Evolutionary conservation across 2,797 vertebrate species (phyloP).

Genomic region (Sebastes iracundus): DNA sequence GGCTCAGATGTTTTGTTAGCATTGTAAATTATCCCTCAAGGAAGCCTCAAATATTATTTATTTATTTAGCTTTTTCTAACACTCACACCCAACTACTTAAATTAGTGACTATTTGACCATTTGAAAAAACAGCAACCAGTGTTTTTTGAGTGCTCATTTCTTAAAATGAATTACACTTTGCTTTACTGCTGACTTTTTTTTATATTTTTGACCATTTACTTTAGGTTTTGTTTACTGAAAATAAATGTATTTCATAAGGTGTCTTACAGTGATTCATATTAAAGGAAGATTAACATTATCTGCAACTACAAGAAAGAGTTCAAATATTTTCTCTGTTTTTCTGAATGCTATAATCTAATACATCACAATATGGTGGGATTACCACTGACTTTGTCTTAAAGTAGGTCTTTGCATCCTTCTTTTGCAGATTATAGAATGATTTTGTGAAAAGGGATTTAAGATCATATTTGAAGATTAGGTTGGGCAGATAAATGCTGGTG

Average conservation of each 20-base stretch:
- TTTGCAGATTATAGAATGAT: slow-evolving; percentile 47
- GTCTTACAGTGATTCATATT: neutral
- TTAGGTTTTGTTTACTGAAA: neutral
- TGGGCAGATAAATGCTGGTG: neutral
- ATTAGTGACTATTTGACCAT: neutral
- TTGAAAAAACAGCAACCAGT: neutral
- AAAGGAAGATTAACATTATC: neutral
- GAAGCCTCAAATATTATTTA: neutral
- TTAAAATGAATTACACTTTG: neutral
- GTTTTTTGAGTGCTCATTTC: neutral
- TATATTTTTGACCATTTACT: neutral
- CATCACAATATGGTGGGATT: slow-evolving; percentile 38
- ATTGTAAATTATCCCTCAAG: neutral
- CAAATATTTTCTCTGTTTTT: neutral
- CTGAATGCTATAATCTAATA: slow-evolving; percentile 19
- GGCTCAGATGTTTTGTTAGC: neutral
- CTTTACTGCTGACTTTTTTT: neutral
- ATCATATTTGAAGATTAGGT: slow-evolving; percentile 34
- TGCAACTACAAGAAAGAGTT: neutral
- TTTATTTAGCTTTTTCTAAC: neutral
- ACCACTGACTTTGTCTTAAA: slow-evolving; percentile 23
- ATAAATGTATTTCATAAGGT: neutral
- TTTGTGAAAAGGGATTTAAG: slow-evolving; percentile 40
- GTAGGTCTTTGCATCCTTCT: slow-evolving; percentile 25
- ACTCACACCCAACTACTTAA: neutral